Base-by-base conservation (phyloP, 2,113 vertebrate species). In the Melospiza melodia region DNA sequence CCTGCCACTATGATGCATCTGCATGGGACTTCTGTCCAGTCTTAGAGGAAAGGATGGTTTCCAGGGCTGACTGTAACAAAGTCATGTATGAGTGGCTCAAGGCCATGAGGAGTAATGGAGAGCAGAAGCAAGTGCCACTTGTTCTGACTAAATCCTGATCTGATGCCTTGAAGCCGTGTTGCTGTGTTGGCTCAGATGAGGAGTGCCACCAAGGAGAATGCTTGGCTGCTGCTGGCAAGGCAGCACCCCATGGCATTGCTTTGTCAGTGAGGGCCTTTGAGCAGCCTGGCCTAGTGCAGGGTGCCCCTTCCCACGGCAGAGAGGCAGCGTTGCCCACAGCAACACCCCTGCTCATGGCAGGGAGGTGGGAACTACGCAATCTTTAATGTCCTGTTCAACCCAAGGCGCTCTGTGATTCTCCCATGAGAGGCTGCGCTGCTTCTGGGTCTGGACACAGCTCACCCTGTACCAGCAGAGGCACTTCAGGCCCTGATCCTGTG, bases 131-230 rank as follows among this genome's bases (percentile, higher is more conserved):
- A 63, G 65, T 46, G 22, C 5, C 25, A 14, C 39, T 71, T 27
- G 10, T 6, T 59, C 37, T 54, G 35, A 46, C 43, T 59, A 59
- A 66, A 63, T 46, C 43, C n/a, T 17, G 19, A 25, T 37, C 27
- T 17, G 41, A 37, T 65, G 54, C 80, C 55, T 73, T 66, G 39
- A 35, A 52, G 44, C 37, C 19, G 20, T 41, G 16, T 37, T 71
- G 46, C 46, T 62, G 12, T 12, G 1, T 33, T 4, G 4, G 23
- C 48, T 54, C 12, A 0, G 4, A 24, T 0, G 0, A 12, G 41
- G 52, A 54, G 57, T 3, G 10, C 43, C 10, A 3, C 37, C 5
- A 37, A 66, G 24, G 16, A 66, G 5, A 9, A 20, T 37, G 51
- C 81, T 69, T 39, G 61, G 15, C 49, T 65, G 28, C 48, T 7